Evolutionary conservation across 35 echinoderm and acorn worm species (phyloP), one percentile per base, ranked within the genome.

Genomic region (Apostichopus parvimensis): DNA sequence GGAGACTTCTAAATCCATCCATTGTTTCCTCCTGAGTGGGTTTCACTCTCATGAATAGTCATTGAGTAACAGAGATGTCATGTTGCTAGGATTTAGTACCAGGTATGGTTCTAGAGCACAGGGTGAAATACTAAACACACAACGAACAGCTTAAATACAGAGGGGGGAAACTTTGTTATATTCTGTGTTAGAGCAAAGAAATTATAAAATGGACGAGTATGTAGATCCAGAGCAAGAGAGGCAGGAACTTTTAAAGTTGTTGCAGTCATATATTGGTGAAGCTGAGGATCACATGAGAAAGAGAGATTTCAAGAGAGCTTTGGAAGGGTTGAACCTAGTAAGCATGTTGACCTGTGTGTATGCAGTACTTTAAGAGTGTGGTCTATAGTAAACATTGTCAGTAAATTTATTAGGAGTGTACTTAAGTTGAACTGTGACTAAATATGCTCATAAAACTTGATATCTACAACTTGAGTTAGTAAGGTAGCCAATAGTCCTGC

Each of bases 221-320:
- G 90, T 98, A 5, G 96, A 98, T 92, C 94, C 94, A 92, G 87
- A 53, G 12, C 56, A 90, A 58, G 96, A 98, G 86, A 86, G 92
- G 58, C 92, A 95, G 73, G 96, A 98, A 86, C 94, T 94, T 14
- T 52, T 95, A 54, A 98, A 98, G 73, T 73, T 98, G 45, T 91
- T 98, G 9, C 96, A 98, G 92, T 98, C 96, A 8, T 98, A 95
- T 71, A 94, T 98, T 22, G 96, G 96, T 45, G 96, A 98, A 82
- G 94, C 94, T 17, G 96, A 98, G 55, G 94, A 98, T 88, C 96
- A 98, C 56, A 98, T 95, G 96, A 84, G 96, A 77, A 98, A 95
- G 80, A 95, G 94, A 88, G 96, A 98, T 58, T 98, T 91, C 76
- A 89, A 83, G 65, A 90, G 96, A 80, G 94, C 96, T 7, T 78